phyloP scores from a whole-genome alignment of 2,797 vertebrate genomes.

The Lagodon rhomboides region DNA sequence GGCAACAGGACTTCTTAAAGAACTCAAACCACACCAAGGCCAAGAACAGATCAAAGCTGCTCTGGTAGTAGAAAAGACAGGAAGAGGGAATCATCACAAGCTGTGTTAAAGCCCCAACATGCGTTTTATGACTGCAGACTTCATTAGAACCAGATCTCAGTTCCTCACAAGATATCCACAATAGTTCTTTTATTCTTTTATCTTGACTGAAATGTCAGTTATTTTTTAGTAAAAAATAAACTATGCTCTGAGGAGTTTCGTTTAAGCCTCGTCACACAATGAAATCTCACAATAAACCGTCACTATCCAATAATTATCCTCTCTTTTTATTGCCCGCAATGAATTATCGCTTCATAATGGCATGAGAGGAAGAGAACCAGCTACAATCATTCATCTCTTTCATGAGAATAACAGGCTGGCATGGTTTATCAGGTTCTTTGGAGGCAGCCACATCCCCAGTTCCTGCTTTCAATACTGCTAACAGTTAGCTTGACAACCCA shows the following conservation, averaged over 20 bases:
- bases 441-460: background rate
- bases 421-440: background rate
- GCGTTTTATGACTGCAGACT: background rate
- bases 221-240: background rate
- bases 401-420: background rate
- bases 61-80: background rate
- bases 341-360: background rate
- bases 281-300: background rate
- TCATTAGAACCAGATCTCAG: conserved; percentile 16
- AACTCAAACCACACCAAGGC: background rate
- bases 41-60: background rate
- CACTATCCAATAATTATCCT: background rate
- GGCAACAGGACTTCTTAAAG: background rate
- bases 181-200: background rate
- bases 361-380: background rate
- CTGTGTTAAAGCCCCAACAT: background rate
- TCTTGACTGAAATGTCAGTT: background rate
- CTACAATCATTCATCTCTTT: background rate
- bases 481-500: background rate
- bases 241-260: no score
- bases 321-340: background rate
- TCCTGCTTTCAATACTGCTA: background rate
- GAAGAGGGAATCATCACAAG: background rate
- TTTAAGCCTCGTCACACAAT: background rate
- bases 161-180: background rate